These are phyloP conservation scores for Drosophila erecta DNA, from an alignment of 1,140 invertebrate genomes.

Conservation along the genomic window DNA sequence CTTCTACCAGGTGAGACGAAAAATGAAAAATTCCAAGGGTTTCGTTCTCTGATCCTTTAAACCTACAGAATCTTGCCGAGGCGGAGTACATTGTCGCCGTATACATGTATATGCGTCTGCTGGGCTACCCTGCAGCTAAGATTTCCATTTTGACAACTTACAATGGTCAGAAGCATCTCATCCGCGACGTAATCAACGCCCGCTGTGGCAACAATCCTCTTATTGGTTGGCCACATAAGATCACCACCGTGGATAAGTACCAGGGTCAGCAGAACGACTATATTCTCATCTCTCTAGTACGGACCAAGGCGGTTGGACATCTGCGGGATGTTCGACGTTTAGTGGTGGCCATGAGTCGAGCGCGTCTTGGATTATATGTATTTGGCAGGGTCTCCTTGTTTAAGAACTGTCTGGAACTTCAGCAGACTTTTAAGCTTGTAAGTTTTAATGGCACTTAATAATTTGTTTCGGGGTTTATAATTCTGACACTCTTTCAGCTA, in stretches of 20 bases:
- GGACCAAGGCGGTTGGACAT: constrained; percentile 98
- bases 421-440: constrained; percentile 96
- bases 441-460: constrained; percentile 33
- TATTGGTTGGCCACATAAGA: constrained; percentile 98
- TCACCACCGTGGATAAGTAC: constrained; percentile 99
- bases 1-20: constrained; percentile 94
- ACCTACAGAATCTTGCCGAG: constrained; percentile 96
- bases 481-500: constrained; percentile 76
- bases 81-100: constrained; percentile 99
- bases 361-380: constrained; percentile 98
- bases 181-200: constrained; percentile 97
- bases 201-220: constrained; percentile 97
- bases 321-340: constrained; percentile 97
- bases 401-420: constrained; percentile 98
- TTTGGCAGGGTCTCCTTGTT: constrained; percentile 97
- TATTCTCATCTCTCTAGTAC: constrained; percentile 97
- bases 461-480: background rate
- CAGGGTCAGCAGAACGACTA: constrained; percentile 99
- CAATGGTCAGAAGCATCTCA: constrained; percentile 99
- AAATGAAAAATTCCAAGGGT: too few relatives aligned
- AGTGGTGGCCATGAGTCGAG: constrained; percentile 98
- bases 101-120: constrained; percentile 99
- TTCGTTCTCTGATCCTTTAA: too few relatives aligned
- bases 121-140: constrained; percentile 98
- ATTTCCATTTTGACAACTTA: constrained; percentile 99